Conservation (phyloP, 1,140 invertebrate species). For the Neodiprion virginianus region DNA sequence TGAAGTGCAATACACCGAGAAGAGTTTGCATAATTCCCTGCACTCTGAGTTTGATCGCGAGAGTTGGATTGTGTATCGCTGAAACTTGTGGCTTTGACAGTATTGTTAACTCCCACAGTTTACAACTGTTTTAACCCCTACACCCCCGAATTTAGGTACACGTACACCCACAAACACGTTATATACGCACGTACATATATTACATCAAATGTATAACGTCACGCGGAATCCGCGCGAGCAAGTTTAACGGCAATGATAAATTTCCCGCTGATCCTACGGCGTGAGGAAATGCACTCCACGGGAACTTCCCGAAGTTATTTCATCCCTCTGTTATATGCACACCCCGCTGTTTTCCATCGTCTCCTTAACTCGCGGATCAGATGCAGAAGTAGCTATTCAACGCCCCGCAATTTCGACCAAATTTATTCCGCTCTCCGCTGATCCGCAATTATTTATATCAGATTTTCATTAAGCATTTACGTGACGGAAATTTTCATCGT, state of each 20-base stretch:
- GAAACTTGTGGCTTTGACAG: neutral
- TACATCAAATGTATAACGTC: no score
- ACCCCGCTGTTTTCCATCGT: no score
- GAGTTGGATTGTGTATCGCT: neutral
- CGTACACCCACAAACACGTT: neutral
- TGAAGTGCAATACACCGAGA: neutral
- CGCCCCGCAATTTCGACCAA: no score
- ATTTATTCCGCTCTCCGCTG: no score
- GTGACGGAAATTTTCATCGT: no score
- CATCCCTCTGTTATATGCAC: no score
- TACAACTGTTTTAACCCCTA: neutral
- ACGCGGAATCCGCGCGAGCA: neutral
- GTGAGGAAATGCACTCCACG: no score
- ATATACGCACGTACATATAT: neutral
- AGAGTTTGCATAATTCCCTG: neutral
- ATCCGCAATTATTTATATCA: no score
- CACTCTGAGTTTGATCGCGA: neutral
- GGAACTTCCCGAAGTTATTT: no score
- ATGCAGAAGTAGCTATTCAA: no score
- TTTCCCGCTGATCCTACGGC: neutral
- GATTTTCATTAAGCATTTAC: no score
- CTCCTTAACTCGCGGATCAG: no score
- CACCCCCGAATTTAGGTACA: neutral
- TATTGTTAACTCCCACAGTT: neutral
- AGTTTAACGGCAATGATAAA: conserved; percentile 2